Evolutionary conservation across 1,140 invertebrate genomes (phyloP), one percentile per base, ranked within the genome.

Genomic region (Ladona fulva): DNA sequence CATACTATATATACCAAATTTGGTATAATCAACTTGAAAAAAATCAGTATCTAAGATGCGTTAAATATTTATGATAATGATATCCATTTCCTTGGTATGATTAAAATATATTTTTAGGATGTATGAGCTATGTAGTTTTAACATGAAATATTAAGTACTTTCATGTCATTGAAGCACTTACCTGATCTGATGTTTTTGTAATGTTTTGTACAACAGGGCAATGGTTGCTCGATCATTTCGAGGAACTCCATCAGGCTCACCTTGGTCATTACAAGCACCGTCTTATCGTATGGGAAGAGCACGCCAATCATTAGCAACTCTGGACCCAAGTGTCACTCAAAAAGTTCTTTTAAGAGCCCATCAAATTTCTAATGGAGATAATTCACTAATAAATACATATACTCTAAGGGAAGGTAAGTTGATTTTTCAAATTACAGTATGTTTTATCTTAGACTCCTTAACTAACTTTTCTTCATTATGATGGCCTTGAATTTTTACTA

Each of bases 211-310:
- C 78, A 75, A 24, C 16, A 59, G 66, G 22, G 52, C 11, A 14
- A 37, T 42, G 24, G 52, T 42, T 3, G 14, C 25, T 78, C 52
- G 79, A 42, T 74, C 75, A 79, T 77, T 37, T 24, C 25, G 52
- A 29, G 25, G 77, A 77, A 19, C 52, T 66, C n/a, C 52, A 1
- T 66, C 52, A 5, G 14, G 16, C 3, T 66, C 52, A 5, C 52
- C 52, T 19, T 66, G 52, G 52, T 16, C 5, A 66, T 6, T 66
- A 12, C 52, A 16, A 16, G 52, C 16, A 66, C 14, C 52, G 5
- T 66, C 52, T 66, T 66, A 66, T 22, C 52, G 52, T 19, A 66
- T 12, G 12, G 52, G 52, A 5, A 66, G 52, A 12, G 52, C 52
- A 66, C 52, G 52, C 5, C 52, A 66, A 66, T 19, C 52, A 6